Percentiles rank a stretch among this genome's conserved stretches.
Conservation (phyloP, 2,797 vertebrate genomes). For the Meriones psammophilus region DNA sequence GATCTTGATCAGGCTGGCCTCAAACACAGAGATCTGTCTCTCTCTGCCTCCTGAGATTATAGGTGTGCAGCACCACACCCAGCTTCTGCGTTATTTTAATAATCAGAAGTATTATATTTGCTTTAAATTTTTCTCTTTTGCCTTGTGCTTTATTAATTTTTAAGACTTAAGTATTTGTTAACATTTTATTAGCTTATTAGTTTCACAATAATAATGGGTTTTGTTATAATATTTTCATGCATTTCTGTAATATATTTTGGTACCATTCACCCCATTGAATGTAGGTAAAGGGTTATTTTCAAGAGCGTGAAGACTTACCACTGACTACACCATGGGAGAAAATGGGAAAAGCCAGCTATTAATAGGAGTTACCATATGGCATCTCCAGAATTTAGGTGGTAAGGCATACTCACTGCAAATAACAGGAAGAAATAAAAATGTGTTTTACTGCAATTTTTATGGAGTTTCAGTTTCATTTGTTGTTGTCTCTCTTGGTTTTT, state of each 20-base stretch:
- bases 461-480: constrained; percentile 23
- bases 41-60: no score
- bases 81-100: background rate
- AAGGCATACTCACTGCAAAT: constrained; percentile 12
- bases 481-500: background rate
- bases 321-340: background rate
- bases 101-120: background rate
- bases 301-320: background rate
- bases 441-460: constrained; percentile 6
- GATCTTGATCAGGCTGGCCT: no score
- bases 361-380: background rate
- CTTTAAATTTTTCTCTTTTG: constrained; percentile 6
- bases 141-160: constrained; percentile 1
- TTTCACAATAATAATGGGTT: background rate
- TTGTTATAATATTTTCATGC: background rate
- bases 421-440: background rate
- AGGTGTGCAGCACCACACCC: no score
- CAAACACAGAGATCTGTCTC: no score
- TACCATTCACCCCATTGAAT: background rate
- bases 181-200: background rate
- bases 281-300: background rate
- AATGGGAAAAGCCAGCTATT: constrained; percentile 23
- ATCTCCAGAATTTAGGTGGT: constrained; percentile 40
- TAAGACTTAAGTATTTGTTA: background rate
- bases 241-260: background rate